Base-by-base conservation (phyloP, 2,113 vertebrate genomes). In the Monarcha castaneiventris region DNA sequence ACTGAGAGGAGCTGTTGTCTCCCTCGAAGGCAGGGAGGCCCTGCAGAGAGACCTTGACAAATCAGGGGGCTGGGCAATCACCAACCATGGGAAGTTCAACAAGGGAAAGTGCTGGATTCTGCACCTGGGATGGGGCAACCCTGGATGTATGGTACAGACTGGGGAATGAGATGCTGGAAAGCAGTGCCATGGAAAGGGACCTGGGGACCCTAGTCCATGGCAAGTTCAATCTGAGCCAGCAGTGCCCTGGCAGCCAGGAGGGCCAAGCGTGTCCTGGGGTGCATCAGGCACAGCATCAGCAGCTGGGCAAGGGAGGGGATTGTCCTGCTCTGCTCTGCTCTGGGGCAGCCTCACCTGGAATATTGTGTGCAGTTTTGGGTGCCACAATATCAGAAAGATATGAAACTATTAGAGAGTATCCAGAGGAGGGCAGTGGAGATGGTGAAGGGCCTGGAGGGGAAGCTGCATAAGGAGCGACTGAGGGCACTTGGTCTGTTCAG, bases 261-360 rank as follows among this genome's bases (percentile, higher is more conserved):
- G 17, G 44, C 9, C 21, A 27, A 0, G 0, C 0, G 0, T 59
- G 44, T 44, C 32, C 54, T 68, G 37, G 16, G 32, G 6, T 4
- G 15, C 18, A 37, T 44, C 84, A 37, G 46, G 44, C 20, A 32
- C 44, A 32, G 35, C 83, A 49, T 15, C 4, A 0, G 43, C 43
- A 58, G 26, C 33, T 1, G 0, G n/a, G n/a, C 27, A 49, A 39
- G n/a, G 56, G n/a, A 39, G 44, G 44, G 72, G 26, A 44, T 32
- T 77, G 54, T 68, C 37, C 44, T 0, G 0, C 21, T 44, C 63
- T 32, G 44, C 21, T 59, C 54, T 26, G 8, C 20, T 4, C 25
- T 59, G 37, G 17, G 14, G 11, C 1, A 0, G 18, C 7, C 44
- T 61, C 37, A 15, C 3, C 22, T 37, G 10, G 44, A 27, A 7